Base-by-base conservation (phyloP, 2,888 invertebrate genomes). In the Melinaea marsaeus region DNA sequence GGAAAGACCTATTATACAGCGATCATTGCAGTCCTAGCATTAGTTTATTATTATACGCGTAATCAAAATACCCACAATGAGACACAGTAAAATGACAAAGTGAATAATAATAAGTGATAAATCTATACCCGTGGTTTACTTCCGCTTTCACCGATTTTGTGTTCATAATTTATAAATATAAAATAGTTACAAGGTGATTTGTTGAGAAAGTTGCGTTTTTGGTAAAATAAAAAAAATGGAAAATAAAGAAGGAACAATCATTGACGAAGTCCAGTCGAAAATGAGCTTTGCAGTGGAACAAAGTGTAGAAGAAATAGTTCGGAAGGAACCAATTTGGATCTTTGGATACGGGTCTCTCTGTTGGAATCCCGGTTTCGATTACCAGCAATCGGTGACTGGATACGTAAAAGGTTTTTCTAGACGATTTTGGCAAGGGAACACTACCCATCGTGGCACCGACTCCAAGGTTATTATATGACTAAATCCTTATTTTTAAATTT, bases 301-400 rank as follows among this genome's bases (percentile, higher is more conserved):
- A 63, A 67, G 64, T 46, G 68, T 65, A 37, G 75, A 76, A 58
- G 81, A 82, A 60, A 79, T 72, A 47, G 74, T 68, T 58, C 81
- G 85, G 71, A 89, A 83, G 58, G 91, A 92, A 64, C 89, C 91
- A 32, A 82, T 96, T 79, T 99, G 98, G 98, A 93, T 99, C 35
- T 99, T 98, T 79, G 99, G 98, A 0, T 99, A 99, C 77, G 99
- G 99, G 3, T 98, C 98, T 0, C 86, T 99, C 58, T 96, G 98
- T 86, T 99, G 98, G 98, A 94, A 96, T 85, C 97, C 97, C 0
- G 98, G 98, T 60, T 98, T 99, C 82, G 94, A 95, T 60, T 97
- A 94, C 80, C 92, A 94, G 74, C 93, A 94, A 76, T 95, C 95
- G 64, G 88, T 96, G 13, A 94, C 95, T 13, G 98, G 99, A n/a